phyloP scores from a whole-genome alignment of 1,140 invertebrate genomes.

The Drosophila murphyi region DNA sequence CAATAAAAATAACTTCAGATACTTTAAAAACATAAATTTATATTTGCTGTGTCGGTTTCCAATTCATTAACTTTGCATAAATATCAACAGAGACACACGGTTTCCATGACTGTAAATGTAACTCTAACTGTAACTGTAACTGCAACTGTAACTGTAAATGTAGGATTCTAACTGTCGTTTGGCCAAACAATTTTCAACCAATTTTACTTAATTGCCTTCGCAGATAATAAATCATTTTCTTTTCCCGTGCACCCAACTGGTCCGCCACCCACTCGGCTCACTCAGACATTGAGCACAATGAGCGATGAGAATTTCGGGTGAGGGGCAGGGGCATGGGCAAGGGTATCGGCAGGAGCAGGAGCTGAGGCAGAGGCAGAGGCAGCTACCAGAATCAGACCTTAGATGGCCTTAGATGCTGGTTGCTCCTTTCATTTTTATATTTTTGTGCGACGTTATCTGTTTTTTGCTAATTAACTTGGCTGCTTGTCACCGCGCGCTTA shows the following conservation, averaged over 20 bases:
- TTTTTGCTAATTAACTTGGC: constrained; percentile 81
- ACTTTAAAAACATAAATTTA: constrained; percentile 17
- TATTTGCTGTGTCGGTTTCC: constrained; percentile 14
- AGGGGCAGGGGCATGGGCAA: too few relatives aligned
- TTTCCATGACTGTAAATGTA: constrained; percentile 9
- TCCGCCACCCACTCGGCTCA: background rate
- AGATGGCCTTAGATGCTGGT: constrained; percentile 63
- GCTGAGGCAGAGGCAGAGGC: background rate
- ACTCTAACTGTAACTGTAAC: background rate
- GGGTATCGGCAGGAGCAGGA: background rate
- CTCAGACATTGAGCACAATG: constrained; percentile 3
- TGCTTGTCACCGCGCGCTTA: constrained; percentile 55
- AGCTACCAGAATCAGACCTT: constrained; percentile 38
- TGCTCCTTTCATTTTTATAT: constrained; percentile 60
- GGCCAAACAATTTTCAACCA: constrained; percentile 70
- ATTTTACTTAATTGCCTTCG: constrained; percentile 78
- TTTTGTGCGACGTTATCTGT: constrained; percentile 76
- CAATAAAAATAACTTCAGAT: background rate
- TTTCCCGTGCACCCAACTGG: constrained; percentile 52
- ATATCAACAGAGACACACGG: constrained; percentile 19
- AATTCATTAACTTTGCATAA: constrained; percentile 21
- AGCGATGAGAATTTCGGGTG: constrained; percentile 3
- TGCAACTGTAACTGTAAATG: constrained; percentile 4
- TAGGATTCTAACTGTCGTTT: constrained; percentile 30
- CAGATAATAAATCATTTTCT: constrained; percentile 80